Evolutionary conservation across 1,140 invertebrate species (phyloP).

Genomic region (Oryctes rhinoceros): DNA sequence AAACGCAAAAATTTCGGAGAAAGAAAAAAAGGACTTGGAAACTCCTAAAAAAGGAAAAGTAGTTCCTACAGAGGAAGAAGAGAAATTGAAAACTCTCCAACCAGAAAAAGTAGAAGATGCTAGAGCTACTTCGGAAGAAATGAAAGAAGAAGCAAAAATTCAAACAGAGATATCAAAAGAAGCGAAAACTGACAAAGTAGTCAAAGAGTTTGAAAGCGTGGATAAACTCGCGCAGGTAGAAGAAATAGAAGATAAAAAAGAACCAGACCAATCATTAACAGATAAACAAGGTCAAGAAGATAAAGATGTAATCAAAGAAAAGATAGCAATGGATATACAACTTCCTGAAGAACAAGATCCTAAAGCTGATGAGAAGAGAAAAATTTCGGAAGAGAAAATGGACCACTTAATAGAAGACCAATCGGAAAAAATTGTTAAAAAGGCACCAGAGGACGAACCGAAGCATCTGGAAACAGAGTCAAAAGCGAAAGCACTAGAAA

Average conservation of each 20-base stretch:
- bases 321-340: neutral
- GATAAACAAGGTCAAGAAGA: constrained; percentile 1
- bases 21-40: neutral
- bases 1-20: too few relatives aligned
- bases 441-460: too few relatives aligned
- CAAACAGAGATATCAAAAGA: neutral
- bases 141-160: neutral
- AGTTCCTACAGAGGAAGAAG: neutral
- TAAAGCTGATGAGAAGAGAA: neutral
- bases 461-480: too few relatives aligned
- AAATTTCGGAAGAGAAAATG: neutral
- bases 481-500: too few relatives aligned
- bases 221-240: too few relatives aligned
- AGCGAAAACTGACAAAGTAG: neutral
- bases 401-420: neutral
- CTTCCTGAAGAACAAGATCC: neutral
- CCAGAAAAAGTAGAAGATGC: neutral
- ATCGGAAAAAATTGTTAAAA: too few relatives aligned
- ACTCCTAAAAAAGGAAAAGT: neutral
- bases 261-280: neutral
- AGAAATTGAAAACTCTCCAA: neutral
- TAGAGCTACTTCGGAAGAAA: neutral
- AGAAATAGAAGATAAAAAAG: neutral
- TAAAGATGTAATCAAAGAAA: neutral
- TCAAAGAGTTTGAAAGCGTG: too few relatives aligned